Percentiles rank a stretch among this genome's conserved stretches.
Evolutionary conservation across 2,113 vertebrate species (phyloP).

Genomic region (Paramormyrops kingsleyae): DNA sequence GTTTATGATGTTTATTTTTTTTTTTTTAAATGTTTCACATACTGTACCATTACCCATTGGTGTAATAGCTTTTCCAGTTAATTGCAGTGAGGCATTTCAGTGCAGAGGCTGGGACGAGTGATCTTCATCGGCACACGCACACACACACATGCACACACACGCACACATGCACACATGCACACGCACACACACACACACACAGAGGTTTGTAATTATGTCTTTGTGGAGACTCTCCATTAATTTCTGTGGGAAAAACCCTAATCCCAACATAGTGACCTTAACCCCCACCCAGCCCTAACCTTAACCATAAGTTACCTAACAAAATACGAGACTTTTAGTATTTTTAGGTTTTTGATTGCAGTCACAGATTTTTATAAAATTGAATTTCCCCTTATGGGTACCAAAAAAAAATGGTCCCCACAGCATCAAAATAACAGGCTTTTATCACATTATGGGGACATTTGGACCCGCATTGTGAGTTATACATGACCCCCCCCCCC

Average conservation of each 20-base stretch:
- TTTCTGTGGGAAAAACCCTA: neutral
- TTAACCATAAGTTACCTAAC: neutral
- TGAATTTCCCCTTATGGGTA: neutral
- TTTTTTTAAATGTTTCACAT: neutral
- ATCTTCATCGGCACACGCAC: neutral
- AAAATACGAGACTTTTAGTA: neutral
- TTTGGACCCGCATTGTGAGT: neutral
- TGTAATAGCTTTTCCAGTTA: neutral
- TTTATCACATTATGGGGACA: neutral
- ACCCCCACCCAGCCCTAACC: no score
- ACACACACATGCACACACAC: neutral
- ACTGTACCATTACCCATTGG: neutral
- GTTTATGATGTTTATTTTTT: neutral
- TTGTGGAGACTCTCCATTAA: neutral
- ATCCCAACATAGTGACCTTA: neutral
- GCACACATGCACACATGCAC: no score
- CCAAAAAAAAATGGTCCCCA: no score
- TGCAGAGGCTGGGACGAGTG: neutral
- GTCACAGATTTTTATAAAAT: neutral
- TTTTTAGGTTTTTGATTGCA: neutral
- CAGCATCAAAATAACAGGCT: no score
- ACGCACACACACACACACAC: neutral
- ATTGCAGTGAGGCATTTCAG: neutral
- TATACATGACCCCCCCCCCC: neutral
- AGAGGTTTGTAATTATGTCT: neutral